A percentile compares a stretch with the other conserved stretches of the same genome.
Evolutionary conservation across 2,888 invertebrate genomes (phyloP).

Genomic region (Ariolimax columbianus): DNA sequence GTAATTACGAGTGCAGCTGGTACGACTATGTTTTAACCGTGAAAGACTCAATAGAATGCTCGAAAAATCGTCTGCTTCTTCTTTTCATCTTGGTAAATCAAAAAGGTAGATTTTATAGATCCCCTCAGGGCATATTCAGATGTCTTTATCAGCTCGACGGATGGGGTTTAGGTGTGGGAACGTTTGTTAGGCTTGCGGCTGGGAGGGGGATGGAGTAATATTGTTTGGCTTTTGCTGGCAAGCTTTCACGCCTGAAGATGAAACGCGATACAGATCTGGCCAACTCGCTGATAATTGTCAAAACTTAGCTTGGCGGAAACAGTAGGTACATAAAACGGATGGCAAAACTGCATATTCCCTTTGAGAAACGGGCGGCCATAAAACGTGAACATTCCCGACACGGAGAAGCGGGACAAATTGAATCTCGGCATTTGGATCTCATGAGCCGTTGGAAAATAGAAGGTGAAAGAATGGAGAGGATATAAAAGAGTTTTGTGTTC

Average conservation of each 20-base stretch:
- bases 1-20: slow-evolving; percentile 36
- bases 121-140: slow-evolving; percentile 18
- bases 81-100: slow-evolving; percentile 29
- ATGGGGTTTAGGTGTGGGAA: background rate
- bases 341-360: slow-evolving; percentile 32
- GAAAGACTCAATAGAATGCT: slow-evolving; percentile 14
- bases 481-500: background rate
- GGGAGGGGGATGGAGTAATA: background rate
- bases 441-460: background rate
- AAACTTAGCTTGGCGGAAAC: slow-evolving; percentile 35
- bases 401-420: slow-evolving; percentile 35
- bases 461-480: background rate
- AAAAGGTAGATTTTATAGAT: slow-evolving; percentile 35
- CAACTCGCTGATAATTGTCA: slow-evolving; percentile 35
- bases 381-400: slow-evolving; percentile 29
- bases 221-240: background rate
- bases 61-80: slow-evolving; percentile 10
- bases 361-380: slow-evolving; percentile 22
- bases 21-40: slow-evolving; percentile 1
- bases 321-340: slow-evolving; percentile 38
- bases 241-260: slow-evolving; percentile 33
- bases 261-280: slow-evolving; percentile 25
- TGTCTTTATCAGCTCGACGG: slow-evolving; percentile 18
- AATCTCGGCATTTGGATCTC: slow-evolving; percentile 1
- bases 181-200: background rate